Conservation (phyloP, 2,113 vertebrate species). For the Stomatorhinus ivindoensis region DNA sequence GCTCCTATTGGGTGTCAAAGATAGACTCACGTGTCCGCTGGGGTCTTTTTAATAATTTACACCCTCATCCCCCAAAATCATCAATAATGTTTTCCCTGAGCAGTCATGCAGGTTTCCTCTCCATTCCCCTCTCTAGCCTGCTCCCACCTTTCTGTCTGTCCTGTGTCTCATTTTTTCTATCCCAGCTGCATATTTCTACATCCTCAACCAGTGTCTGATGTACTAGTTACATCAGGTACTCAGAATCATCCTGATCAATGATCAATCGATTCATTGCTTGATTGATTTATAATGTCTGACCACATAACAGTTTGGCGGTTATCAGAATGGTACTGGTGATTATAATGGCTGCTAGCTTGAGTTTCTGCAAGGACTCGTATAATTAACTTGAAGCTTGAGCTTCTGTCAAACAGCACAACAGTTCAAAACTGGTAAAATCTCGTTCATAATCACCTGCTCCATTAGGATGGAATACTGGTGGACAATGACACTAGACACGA, state of each 20-base stretch:
- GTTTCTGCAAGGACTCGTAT: neutral
- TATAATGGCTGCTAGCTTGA: neutral
- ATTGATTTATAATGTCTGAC: neutral
- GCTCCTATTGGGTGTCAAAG: slow-evolving; percentile 68
- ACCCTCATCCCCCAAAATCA: slow-evolving; percentile 55
- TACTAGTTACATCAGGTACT: no score
- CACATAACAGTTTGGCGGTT: neutral
- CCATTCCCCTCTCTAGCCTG: slow-evolving; percentile 23
- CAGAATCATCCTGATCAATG: neutral
- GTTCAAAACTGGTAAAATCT: neutral
- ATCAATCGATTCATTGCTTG: neutral
- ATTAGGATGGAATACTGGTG: neutral
- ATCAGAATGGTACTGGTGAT: neutral
- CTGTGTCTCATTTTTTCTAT: slow-evolving; percentile 18
- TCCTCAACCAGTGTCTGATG: slow-evolving; percentile 8
- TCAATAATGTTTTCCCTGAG: slow-evolving; percentile 69
- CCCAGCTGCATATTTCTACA: slow-evolving; percentile 39
- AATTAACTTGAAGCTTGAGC: neutral
- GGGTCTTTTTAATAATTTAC: slow-evolving; percentile 68
- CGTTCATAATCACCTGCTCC: neutral
- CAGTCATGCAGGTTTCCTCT: slow-evolving; percentile 62
- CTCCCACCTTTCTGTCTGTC: slow-evolving; percentile 15
- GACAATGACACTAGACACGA: neutral
- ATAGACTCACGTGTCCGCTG: slow-evolving; percentile 65
- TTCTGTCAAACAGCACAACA: neutral